Conservation (phyloP, 2,113 vertebrate species). For the Prolemur simus region DNA sequence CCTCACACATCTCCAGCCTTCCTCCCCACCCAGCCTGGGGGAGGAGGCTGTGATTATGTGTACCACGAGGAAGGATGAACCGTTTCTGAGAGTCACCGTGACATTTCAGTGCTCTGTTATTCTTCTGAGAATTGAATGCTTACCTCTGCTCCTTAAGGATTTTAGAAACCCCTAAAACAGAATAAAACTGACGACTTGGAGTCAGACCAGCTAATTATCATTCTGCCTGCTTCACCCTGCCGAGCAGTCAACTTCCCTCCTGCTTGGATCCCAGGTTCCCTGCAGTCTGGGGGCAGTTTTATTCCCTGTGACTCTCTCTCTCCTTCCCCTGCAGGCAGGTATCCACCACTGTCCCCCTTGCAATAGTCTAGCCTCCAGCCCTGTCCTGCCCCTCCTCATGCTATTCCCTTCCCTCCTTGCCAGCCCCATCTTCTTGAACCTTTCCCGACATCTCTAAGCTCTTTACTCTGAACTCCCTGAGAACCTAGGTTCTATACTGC, state of each 20-base stretch:
- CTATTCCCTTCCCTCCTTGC: neutral
- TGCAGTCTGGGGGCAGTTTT: neutral
- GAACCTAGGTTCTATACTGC: neutral
- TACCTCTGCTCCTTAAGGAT: neutral
- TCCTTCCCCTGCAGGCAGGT: neutral
- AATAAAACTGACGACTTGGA: neutral
- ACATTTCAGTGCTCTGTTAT: conserved; percentile 10
- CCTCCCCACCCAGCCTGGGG: neutral
- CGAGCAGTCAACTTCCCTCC: neutral
- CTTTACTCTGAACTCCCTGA: neutral
- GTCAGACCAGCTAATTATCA: neutral
- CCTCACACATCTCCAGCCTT: conserved; percentile 22
- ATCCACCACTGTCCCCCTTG: too few species aligned
- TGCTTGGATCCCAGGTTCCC: neutral
- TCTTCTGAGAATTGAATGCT: conserved; percentile 17
- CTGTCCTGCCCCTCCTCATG: neutral
- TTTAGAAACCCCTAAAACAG: conserved; percentile 46
- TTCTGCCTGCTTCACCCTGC: neutral
- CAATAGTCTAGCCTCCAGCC: too few species aligned
- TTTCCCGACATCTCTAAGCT: neutral
- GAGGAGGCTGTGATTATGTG: neutral
- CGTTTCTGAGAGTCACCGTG: neutral
- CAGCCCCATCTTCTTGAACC: neutral
- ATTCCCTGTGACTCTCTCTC: neutral
- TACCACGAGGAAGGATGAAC: neutral